Evolutionary conservation across 2,888 invertebrate species (phyloP).

Genomic region (Sarcophaga subvicina): DNA sequence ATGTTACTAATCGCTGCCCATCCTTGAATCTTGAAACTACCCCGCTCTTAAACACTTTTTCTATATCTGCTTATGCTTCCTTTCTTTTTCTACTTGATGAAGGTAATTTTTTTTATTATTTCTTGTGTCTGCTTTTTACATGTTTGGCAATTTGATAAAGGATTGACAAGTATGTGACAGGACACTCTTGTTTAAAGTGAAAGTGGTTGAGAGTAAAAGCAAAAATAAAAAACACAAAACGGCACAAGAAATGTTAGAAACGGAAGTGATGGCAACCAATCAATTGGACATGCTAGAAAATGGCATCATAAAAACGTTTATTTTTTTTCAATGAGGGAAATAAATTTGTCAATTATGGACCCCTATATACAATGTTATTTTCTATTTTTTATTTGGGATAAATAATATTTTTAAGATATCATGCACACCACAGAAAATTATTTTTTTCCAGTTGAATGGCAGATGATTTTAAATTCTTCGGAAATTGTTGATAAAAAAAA

Average conservation of each 20-base stretch:
- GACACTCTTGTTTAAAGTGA: slow-evolving; percentile 53
- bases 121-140: slow-evolving; percentile 11
- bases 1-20: no score
- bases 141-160: slow-evolving; percentile 64
- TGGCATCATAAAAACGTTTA: no score
- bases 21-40: background rate
- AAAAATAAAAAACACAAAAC: background rate
- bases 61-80: background rate
- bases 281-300: background rate
- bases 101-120: background rate
- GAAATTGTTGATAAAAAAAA: no score
- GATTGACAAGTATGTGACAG: slow-evolving; percentile 69
- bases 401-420: no score
- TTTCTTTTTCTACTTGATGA: slow-evolving; percentile 10
- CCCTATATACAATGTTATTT: background rate
- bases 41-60: slow-evolving; percentile 9
- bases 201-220: slow-evolving; percentile 4
- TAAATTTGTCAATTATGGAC: background rate
- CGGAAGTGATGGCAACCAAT: background rate
- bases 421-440: no score
- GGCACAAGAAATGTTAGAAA: background rate
- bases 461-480: no score
- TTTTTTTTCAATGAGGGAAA: background rate
- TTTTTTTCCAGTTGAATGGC: no score
- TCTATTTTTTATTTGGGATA: background rate